Evolutionary conservation across 2,888 invertebrate genomes (phyloP).

Genomic region (Notodonta ziczac): DNA sequence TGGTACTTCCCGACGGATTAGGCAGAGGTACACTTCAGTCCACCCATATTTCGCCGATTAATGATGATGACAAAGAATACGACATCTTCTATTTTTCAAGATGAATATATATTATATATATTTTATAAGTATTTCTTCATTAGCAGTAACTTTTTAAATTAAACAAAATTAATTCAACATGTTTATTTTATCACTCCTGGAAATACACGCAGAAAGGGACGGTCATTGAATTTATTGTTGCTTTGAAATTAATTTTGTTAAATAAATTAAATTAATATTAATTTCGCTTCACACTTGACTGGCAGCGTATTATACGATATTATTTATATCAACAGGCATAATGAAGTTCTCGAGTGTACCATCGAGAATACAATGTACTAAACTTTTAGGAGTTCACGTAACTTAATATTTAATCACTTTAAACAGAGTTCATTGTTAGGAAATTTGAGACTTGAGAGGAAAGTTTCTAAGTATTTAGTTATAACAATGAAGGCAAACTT

Average conservation of each 20-base stretch:
- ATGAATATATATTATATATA: no score
- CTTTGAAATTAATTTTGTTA: neutral
- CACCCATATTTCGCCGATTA: no score
- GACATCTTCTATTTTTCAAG: no score
- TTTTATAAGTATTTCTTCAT: no score
- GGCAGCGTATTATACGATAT: neutral
- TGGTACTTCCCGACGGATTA: no score
- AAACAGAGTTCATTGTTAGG: conserved; percentile 33
- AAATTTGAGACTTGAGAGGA: conserved; percentile 31
- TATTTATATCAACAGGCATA: conserved; percentile 19
- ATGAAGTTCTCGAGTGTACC: conserved; percentile 27
- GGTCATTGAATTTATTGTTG: neutral
- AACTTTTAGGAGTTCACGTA: conserved; percentile 36
- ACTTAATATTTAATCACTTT: conserved; percentile 44
- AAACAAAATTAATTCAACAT: no score
- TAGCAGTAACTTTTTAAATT: no score
- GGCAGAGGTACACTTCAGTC: no score
- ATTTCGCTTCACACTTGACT: neutral
- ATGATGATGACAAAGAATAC: no score
- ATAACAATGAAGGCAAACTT: conserved; percentile 19
- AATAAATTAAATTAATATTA: neutral
- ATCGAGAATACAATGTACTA: conserved; percentile 28
- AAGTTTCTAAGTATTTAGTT: conserved; percentile 38
- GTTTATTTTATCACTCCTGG: no score
- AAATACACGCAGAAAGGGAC: neutral